These are phyloP conservation scores for Nephrotoma appendiculata DNA, from an alignment of 2,888 invertebrate genomes.

Conservation along the genomic window DNA sequence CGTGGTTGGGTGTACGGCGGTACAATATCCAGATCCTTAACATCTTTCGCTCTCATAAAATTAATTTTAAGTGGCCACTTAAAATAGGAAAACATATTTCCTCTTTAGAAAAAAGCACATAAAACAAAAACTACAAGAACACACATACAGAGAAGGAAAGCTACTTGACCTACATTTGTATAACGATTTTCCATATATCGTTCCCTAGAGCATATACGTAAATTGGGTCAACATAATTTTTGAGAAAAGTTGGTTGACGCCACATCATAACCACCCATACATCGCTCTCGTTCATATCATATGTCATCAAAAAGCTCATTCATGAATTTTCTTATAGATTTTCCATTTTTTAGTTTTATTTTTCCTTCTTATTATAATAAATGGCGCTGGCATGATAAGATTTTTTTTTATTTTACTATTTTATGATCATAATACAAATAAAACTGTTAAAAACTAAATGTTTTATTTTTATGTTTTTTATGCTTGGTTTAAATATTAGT, in stretches of 20 bases:
- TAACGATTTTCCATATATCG: not conserved
- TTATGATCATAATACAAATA: not conserved
- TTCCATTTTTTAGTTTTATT: not conserved
- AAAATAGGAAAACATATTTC: not conserved
- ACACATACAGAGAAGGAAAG: not conserved
- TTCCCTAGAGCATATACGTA: not conserved
- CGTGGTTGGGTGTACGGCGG: not conserved
- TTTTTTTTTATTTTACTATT: constrained; percentile 3
- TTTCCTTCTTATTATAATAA: not conserved
- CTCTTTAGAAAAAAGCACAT: not conserved
- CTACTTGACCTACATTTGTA: not conserved
- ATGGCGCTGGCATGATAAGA: not conserved
- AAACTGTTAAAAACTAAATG: not conserved
- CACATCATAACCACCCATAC: not conserved
- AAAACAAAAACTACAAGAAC: not conserved
- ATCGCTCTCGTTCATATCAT: not conserved
- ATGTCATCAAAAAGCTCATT: not conserved
- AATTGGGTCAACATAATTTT: not conserved
- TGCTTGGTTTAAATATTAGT: not conserved
- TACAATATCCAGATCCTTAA: not conserved
- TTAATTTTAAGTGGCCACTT: not conserved
- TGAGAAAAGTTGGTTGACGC: not conserved
- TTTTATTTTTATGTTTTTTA: not conserved
- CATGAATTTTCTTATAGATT: not conserved
- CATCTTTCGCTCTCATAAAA: not conserved